phyloP scores from a whole-genome alignment of 2,888 invertebrate species.

The Pandemis cinnamomeana region DNA sequence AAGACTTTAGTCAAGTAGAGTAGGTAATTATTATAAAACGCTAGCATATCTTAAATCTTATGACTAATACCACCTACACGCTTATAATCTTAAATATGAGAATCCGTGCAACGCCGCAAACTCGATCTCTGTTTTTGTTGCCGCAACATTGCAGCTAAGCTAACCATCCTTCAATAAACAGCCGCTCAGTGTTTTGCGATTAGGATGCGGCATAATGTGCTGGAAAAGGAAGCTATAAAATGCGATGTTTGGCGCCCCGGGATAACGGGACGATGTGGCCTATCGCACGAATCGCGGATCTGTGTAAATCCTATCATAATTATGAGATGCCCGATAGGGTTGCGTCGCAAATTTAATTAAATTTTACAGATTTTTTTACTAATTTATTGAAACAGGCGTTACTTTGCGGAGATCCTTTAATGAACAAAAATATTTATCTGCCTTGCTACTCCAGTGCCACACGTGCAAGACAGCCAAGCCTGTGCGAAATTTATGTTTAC shows the following conservation, averaged over 20 bases:
- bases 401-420: too few relatives aligned
- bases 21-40: too few relatives aligned
- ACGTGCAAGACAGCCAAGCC: too few relatives aligned
- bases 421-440: too few relatives aligned
- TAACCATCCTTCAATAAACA: constrained; percentile 9
- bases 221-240: constrained; percentile 29
- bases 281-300: constrained; percentile 32
- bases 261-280: constrained; percentile 14
- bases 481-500: too few relatives aligned
- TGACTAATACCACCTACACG: background rate
- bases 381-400: too few relatives aligned
- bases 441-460: too few relatives aligned
- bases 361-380: too few relatives aligned
- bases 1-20: too few relatives aligned
- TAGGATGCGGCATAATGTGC: constrained; percentile 21
- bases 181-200: background rate
- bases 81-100: background rate
- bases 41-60: too few relatives aligned
- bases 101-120: background rate
- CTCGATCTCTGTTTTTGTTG: background rate
- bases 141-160: background rate
- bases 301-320: constrained; percentile 31
- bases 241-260: constrained; percentile 1
- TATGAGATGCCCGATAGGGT: constrained; percentile 21
- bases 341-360: background rate